phyloP scores from a whole-genome alignment of 2,113 vertebrate species.

The Plestiodon gilberti region DNA sequence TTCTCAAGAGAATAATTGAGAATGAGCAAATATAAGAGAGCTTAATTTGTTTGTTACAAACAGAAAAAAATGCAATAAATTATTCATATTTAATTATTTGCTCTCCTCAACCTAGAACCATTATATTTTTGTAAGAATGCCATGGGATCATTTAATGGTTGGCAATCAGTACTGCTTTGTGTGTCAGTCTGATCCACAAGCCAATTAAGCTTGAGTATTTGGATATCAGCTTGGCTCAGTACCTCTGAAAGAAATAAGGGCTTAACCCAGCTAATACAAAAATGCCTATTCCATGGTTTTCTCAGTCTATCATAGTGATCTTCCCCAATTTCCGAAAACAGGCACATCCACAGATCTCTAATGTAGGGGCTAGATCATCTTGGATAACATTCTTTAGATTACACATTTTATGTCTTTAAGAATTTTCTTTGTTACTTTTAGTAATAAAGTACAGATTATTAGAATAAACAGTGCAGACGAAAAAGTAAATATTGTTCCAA shows the following conservation, averaged over 20 bases:
- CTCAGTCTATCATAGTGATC: not conserved
- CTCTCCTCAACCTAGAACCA: not conserved
- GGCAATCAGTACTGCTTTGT: not conserved
- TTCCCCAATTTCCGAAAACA: not conserved
- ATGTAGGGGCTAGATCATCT: not conserved
- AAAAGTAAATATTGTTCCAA: too few relatives aligned
- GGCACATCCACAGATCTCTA: not conserved
- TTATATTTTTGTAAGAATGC: not conserved
- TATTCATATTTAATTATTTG: conserved; percentile 26
- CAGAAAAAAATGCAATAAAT: conserved; percentile 1
- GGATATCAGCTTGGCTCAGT: not conserved
- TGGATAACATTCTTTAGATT: not conserved
- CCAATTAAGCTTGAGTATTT: not conserved
- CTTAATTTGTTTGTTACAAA: conserved; percentile 13
- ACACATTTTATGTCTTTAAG: too few relatives aligned
- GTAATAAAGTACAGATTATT: too few relatives aligned
- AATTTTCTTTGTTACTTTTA: too few relatives aligned
- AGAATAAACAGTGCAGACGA: too few relatives aligned
- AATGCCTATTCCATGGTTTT: not conserved
- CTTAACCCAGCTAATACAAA: not conserved
- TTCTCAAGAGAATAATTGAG: not conserved
- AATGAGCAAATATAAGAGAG: not conserved
- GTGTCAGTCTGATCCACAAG: not conserved
- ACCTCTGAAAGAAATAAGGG: not conserved
- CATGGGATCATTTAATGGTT: not conserved